Evolutionary conservation across 2,113 vertebrate genomes (phyloP).

Genomic region (Paraplagusia blochii): DNA sequence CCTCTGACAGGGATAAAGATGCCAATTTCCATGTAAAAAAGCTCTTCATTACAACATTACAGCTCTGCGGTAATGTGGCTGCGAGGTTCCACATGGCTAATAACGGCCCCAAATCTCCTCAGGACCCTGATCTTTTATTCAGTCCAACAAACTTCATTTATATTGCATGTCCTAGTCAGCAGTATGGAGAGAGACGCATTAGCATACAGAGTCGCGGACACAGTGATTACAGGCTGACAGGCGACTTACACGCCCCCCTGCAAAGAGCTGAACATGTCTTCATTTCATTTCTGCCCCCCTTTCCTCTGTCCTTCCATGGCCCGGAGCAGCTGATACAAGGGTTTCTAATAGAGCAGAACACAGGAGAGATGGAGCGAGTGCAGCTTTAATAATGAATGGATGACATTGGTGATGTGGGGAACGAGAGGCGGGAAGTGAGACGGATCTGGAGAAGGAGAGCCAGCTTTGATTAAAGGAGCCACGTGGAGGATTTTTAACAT

Average conservation of each 20-base stretch:
- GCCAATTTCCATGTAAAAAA: conserved; percentile 70
- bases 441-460: conserved; percentile 23
- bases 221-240: conserved; percentile 92
- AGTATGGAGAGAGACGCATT: conserved; percentile 68
- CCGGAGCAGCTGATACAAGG: conserved; percentile 84
- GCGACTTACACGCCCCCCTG: conserved; percentile 89
- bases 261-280: conserved; percentile 76
- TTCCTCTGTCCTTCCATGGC: conserved; percentile 64
- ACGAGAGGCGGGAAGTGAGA: conserved; percentile 30
- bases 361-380: conserved; percentile 71
- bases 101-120: conserved; percentile 64
- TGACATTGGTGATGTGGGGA: conserved; percentile 55
- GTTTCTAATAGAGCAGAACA: conserved; percentile 90
- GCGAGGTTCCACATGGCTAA: conserved; percentile 68
- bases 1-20: conserved; percentile 62
- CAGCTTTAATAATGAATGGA: conserved; percentile 89
- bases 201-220: conserved; percentile 87
- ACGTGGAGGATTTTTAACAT: conserved; percentile 38
- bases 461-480: conserved; percentile 52
- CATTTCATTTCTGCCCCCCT: conserved; percentile 56
- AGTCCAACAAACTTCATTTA: conserved; percentile 75
- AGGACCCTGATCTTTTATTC: conserved; percentile 72
- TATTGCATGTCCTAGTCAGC: conserved; percentile 75
- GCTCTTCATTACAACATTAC: conserved; percentile 57
- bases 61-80: conserved; percentile 50